Percentiles rank a stretch among this genome's conserved stretches.
These are phyloP conservation scores for Odocoileus hemionus DNA, from an alignment of 2,113 vertebrate species.

Conservation along the genomic window DNA sequence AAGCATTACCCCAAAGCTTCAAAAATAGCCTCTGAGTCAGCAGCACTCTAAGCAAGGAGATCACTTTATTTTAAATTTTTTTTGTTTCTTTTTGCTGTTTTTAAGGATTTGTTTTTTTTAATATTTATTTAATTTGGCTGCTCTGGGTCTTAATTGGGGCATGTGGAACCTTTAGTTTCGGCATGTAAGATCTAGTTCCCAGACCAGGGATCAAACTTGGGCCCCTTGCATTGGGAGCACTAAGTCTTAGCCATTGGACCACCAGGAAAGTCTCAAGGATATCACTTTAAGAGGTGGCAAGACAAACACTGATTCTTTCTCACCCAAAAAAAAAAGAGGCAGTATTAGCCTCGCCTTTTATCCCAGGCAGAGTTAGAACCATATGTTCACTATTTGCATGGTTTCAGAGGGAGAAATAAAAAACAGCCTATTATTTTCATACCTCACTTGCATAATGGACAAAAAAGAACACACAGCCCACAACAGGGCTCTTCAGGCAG, in stretches of 20 bases:
- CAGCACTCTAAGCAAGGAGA: neutral
- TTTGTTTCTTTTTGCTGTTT: neutral
- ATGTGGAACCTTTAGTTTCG: neutral
- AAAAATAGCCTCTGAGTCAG: neutral
- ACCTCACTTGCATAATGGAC: constrained; percentile 27
- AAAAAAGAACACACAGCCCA: neutral
- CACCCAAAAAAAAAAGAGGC: neutral
- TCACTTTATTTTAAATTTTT: neutral
- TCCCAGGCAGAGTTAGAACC: neutral
- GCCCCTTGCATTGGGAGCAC: neutral
- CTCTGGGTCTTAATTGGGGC: neutral
- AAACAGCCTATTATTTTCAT: constrained; percentile 13
- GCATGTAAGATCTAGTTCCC: neutral
- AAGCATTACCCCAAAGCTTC: neutral
- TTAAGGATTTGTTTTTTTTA: neutral
- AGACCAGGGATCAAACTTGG: neutral
- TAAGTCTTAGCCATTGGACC: neutral
- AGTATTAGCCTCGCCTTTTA: neutral
- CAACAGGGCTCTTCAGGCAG: neutral
- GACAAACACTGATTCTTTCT: neutral
- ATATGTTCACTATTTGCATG: constrained; percentile 5
- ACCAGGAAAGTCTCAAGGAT: neutral
- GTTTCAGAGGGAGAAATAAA: constrained; percentile 6
- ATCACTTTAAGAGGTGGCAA: neutral
- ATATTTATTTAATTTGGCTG: neutral